Percentiles rank a stretch among this genome's conserved stretches.
Evolutionary conservation across 2,797 vertebrate genomes (phyloP).

Genomic region (Gadopsis marmoratus): DNA sequence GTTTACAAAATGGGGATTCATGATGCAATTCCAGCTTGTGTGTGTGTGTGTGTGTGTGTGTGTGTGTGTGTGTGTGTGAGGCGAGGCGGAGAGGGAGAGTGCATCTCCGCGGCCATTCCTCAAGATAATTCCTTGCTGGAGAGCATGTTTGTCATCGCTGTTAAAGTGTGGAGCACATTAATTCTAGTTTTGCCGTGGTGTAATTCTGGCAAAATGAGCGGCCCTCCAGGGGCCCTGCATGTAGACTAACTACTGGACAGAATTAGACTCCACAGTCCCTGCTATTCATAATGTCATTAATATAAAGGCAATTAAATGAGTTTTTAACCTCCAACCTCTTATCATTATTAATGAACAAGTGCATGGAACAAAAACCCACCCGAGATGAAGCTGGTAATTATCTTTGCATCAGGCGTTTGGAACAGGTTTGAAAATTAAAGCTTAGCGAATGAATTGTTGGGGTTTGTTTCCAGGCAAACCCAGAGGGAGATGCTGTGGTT

Average conservation of each 20-base stretch:
- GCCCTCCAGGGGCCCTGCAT: constrained; percentile 91
- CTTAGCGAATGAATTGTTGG: constrained; percentile 95
- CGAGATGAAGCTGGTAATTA: constrained; percentile 98
- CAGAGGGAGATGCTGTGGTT: constrained; percentile 88
- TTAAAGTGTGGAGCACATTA: constrained; percentile 95
- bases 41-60: constrained; percentile 18
- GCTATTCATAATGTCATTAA: constrained; percentile 99
- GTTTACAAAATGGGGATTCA: constrained; percentile 72
- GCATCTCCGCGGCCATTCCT: constrained; percentile 86
- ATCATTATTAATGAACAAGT: constrained; percentile 99
- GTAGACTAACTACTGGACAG: constrained; percentile 94
- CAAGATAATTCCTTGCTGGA: constrained; percentile 94
- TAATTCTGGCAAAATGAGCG: constrained; percentile 97
- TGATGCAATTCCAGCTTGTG: constrained; percentile 49
- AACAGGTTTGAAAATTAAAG: constrained; percentile 97
- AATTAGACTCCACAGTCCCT: constrained; percentile 92
- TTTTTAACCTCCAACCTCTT: constrained; percentile 99
- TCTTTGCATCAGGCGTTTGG: constrained; percentile 92
- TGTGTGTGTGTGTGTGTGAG: constrained; percentile 20
- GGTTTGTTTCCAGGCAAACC: constrained; percentile 93
- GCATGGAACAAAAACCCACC: constrained; percentile 87
- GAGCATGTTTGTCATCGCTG: constrained; percentile 91
- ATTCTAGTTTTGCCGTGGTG: constrained; percentile 92
- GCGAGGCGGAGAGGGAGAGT: constrained; percentile 18
- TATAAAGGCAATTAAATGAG: constrained; percentile 99